Evolutionary conservation across 1,140 invertebrate genomes (phyloP), one percentile per base, ranked within the genome.

Genomic region (Callitettix versicolor): DNA sequence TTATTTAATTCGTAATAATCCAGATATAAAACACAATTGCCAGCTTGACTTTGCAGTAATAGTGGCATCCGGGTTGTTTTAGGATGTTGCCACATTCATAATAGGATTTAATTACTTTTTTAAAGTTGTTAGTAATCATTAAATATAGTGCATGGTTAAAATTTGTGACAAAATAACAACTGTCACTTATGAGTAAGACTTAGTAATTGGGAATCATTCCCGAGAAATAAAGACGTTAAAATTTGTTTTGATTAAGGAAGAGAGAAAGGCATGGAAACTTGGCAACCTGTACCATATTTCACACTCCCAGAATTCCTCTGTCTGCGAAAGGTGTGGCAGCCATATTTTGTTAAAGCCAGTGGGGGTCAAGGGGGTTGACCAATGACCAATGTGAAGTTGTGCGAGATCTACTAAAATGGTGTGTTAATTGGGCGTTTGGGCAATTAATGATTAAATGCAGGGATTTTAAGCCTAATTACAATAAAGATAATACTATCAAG

Each of bases 301-400:
- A 54, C 60, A 58, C 58, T 61, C 62, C 60, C 60, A 60, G 58
- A 56, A 63, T 62, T 62, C 60, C 60, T 47, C 43, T 51, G 57
- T 48, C 42, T 48, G 33, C 42, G 38, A 40, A 58, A 67, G 65
- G 65, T 67, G 65, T 67, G 65, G 65, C 65, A 65, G 65, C 65
- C 65, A 67, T 67, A 62, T 67, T 67, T 64, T 64, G 58, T 56
- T 64, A 52, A 55, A 59, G 61, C 58, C 57, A 61, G 58, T 54
- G 57, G 62, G 62, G 58, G 55, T 55, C 50, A 60, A 53, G 59
- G 52, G 53, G 56, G 42, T 55, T 58, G 55, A 46, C 50, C 49
- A 56, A 55, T 58, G 48, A 51, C 36, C 48, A 51, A 18, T 26
- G 14, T 51, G 26, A 30, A 30, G 26, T 30, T 30, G 26, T 24